Evolutionary conservation across 2,797 vertebrate genomes (phyloP).

Genomic region (Masticophis lateralis): DNA sequence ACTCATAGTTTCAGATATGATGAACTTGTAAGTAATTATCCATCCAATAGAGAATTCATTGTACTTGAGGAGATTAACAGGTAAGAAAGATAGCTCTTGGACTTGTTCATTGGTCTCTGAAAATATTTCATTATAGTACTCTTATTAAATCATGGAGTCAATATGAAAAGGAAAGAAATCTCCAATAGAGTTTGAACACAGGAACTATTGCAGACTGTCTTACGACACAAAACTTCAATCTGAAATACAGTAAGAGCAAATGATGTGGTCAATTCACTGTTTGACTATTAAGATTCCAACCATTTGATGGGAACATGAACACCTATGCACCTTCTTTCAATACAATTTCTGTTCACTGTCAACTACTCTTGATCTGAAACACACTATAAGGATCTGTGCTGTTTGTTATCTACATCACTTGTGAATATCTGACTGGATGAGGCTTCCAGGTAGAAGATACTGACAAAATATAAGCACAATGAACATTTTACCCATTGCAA

Average conservation of each 20-base stretch:
- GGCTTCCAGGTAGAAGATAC: neutral
- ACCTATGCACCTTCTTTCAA: neutral
- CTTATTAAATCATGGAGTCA: neutral
- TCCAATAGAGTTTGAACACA: neutral
- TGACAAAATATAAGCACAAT: neutral
- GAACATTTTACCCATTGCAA: neutral
- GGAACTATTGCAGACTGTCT: neutral
- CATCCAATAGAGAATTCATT: neutral
- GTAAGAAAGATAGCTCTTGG: neutral
- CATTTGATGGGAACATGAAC: neutral
- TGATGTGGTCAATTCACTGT: neutral
- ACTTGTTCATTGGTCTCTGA: neutral
- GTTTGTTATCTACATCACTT: neutral
- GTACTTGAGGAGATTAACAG: neutral
- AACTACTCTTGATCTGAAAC: neutral
- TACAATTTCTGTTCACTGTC: neutral
- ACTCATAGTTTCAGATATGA: neutral
- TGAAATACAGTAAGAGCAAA: neutral
- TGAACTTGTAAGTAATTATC: neutral
- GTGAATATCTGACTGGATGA: neutral
- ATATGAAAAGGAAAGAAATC: neutral
- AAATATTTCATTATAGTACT: neutral
- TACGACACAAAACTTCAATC: neutral
- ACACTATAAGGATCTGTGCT: neutral
- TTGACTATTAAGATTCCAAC: neutral